phyloP scores from a whole-genome alignment of 1,140 invertebrate species.

The Colletes gigas region DNA sequence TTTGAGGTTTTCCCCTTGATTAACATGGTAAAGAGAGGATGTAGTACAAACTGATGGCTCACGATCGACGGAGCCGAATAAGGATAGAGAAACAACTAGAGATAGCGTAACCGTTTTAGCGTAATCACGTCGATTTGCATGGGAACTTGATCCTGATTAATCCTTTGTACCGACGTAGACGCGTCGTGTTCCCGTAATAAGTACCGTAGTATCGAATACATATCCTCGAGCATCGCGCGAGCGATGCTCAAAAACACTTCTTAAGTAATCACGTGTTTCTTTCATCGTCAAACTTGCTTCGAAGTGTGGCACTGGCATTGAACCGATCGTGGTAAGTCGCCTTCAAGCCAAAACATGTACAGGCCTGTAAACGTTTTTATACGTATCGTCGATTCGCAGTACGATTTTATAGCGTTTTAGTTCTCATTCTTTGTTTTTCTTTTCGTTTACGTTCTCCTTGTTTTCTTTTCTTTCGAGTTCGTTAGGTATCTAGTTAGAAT shows the following conservation, averaged over 20 bases:
- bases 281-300: conserved; percentile 82
- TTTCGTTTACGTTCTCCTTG: not conserved
- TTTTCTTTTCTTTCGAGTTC: conserved; percentile 12
- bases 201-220: conserved; percentile 36
- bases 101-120: conserved; percentile 33
- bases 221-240: conserved; percentile 22
- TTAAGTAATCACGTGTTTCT: conserved; percentile 80
- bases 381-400: conserved; percentile 12
- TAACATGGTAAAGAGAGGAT: conserved; percentile 28
- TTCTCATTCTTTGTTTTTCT: not conserved
- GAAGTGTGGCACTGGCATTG: conserved; percentile 94
- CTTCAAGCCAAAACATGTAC: conserved; percentile 64
- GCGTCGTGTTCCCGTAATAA: conserved; percentile 37
- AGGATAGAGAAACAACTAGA: conserved; percentile 2
- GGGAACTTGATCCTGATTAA: conserved; percentile 46
- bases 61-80: not conserved
- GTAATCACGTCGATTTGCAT: conserved; percentile 55
- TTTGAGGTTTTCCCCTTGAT: conserved; percentile 25
- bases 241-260: conserved; percentile 56
- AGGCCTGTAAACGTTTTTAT: conserved; percentile 41
- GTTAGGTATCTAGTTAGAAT: not conserved
- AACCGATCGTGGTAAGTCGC: conserved; percentile 96
- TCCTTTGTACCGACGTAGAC: conserved; percentile 55
- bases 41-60: conserved; percentile 11
- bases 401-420: not conserved